Evolutionary conservation across 2,888 invertebrate species (phyloP).

Genomic region (Xylota segnis): DNA sequence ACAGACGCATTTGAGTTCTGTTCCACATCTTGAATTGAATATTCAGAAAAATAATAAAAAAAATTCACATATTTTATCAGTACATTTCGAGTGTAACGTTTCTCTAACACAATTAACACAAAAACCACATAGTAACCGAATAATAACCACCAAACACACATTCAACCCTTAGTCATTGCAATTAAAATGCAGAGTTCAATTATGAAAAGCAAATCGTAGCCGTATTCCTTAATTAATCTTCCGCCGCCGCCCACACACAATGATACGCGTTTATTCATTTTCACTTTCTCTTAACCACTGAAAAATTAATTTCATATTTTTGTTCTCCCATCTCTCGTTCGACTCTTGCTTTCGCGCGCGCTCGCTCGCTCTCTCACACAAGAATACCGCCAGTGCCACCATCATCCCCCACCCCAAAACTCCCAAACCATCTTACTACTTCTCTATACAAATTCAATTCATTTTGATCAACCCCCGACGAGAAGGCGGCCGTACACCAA

Average conservation of each 20-base stretch:
- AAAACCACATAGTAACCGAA: slow-evolving; percentile 29
- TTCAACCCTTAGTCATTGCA: slow-evolving; percentile 59
- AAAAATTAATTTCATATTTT: slow-evolving; percentile 79
- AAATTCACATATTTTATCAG: slow-evolving; percentile 6
- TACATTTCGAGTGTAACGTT: neutral
- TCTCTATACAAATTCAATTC: slow-evolving; percentile 71
- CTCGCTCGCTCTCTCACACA: slow-evolving; percentile 56
- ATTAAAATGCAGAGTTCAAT: slow-evolving; percentile 52
- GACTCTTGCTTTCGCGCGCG: slow-evolving; percentile 59
- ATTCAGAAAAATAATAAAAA: neutral
- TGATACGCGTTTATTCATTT: slow-evolving; percentile 75
- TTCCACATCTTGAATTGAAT: slow-evolving; percentile 24
- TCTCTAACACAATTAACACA: neutral
- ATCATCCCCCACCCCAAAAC: slow-evolving; percentile 22
- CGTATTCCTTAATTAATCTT: slow-evolving; percentile 69
- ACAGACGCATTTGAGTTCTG: slow-evolving; percentile 17
- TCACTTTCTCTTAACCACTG: slow-evolving; percentile 77
- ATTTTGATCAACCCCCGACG: slow-evolving; percentile 78
- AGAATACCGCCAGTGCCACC: slow-evolving; percentile 37
- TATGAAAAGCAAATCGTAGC: slow-evolving; percentile 33
- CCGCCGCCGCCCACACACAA: slow-evolving; percentile 73
- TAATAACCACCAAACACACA: slow-evolving; percentile 10
- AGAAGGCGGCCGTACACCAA: slow-evolving; percentile 78
- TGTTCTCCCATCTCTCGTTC: slow-evolving; percentile 58
- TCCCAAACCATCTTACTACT: slow-evolving; percentile 14